Evolutionary conservation across 2,888 invertebrate genomes (phyloP).

Genomic region (Lottia scabra): DNA sequence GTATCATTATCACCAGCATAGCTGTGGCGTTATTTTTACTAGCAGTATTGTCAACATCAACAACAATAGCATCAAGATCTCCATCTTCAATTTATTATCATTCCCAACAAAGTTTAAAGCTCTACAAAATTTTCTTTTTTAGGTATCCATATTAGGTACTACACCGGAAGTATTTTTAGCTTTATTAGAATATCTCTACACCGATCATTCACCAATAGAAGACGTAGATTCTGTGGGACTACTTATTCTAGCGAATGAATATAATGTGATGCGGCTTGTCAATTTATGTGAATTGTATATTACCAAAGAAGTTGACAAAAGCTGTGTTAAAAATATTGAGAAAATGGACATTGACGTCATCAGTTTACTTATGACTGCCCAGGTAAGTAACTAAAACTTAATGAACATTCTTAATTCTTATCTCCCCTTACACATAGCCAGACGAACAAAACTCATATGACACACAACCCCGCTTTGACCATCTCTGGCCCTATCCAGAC

Average conservation of each 20-base stretch:
- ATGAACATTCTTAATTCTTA: too few relatives aligned
- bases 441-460: too few relatives aligned
- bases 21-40: too few relatives aligned
- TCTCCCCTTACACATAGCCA: too few relatives aligned
- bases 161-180: conserved; percentile 52
- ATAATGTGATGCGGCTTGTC: conserved; percentile 53
- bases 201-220: conserved; percentile 63
- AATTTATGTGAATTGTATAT: conserved; percentile 64
- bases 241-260: conserved; percentile 58
- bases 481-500: too few relatives aligned
- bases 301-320: conserved; percentile 60
- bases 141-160: conserved; percentile 48
- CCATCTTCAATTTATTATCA: too few relatives aligned
- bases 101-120: too few relatives aligned
- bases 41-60: too few relatives aligned
- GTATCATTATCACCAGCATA: too few relatives aligned
- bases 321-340: conserved; percentile 51
- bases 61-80: too few relatives aligned
- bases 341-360: conserved; percentile 62
- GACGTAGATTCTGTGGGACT: conserved; percentile 58
- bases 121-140: neutral
- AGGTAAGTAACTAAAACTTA: conserved; percentile 40
- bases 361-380: conserved; percentile 52
- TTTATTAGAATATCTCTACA: conserved; percentile 63
- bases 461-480: too few relatives aligned